phyloP scores from a whole-genome alignment of 2,888 invertebrate genomes.

The Xylophagus ater region DNA sequence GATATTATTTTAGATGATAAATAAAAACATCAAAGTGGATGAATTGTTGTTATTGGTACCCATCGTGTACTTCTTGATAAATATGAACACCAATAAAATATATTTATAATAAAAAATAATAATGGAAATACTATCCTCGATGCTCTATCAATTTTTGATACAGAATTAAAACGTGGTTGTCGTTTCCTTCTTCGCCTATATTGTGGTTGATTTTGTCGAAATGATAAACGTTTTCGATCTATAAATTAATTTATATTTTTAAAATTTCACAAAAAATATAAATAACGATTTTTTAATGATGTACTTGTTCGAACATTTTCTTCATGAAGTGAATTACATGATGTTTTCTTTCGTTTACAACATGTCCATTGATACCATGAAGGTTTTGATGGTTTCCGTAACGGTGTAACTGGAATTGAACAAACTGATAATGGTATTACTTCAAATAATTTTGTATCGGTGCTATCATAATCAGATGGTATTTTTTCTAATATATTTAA shows the following conservation, averaged over 20 bases:
- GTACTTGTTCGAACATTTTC: constrained; percentile 11
- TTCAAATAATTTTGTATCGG: constrained; percentile 41
- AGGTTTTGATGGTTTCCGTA: constrained; percentile 1
- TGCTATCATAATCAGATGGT: constrained; percentile 27
- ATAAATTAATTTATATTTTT: not conserved
- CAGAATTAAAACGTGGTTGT: constrained; percentile 61
- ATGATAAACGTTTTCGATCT: constrained; percentile 13
- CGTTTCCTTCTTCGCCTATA: constrained; percentile 34
- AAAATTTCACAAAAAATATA: too few relatives aligned
- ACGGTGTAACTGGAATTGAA: constrained; percentile 39
- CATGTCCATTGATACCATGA: constrained; percentile 13
- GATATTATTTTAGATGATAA: too few relatives aligned
- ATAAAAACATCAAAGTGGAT: not conserved
- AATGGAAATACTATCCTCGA: constrained; percentile 66
- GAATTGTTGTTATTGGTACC: not conserved
- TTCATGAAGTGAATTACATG: constrained; percentile 9
- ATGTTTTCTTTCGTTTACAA: constrained; percentile 14
- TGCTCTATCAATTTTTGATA: constrained; percentile 67
- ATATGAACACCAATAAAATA: constrained; percentile 70
- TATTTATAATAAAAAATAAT: constrained; percentile 61
- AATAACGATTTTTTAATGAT: not conserved
- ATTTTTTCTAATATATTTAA: constrained; percentile 18
- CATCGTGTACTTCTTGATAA: constrained; percentile 47
- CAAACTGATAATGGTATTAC: constrained; percentile 54
- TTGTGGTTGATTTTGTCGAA: constrained; percentile 20